A percentile compares a stretch with the other conserved stretches of the same genome.
Evolutionary conservation across 2,888 invertebrate genomes (phyloP).

Genomic region (Drosophila longiperda): DNA sequence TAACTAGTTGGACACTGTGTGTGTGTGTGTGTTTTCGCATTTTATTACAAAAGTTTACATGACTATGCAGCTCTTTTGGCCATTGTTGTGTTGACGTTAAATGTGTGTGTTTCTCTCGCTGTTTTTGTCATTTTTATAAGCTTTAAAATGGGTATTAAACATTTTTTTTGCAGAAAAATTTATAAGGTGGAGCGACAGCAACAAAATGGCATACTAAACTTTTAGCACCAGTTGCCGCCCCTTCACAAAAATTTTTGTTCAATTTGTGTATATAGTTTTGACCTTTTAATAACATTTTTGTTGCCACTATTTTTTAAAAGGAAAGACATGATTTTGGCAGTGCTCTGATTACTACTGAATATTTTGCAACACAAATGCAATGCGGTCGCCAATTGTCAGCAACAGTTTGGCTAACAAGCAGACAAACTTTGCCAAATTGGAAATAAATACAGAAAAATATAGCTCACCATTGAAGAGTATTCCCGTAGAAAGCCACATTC

Average conservation of each 20-base stretch:
- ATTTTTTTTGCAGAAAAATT: slow-evolving; percentile 57
- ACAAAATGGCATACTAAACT: slow-evolving; percentile 27
- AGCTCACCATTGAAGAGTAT: not conserved
- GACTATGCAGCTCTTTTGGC: slow-evolving; percentile 58
- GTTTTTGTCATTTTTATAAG: slow-evolving; percentile 73
- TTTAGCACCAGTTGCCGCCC: not conserved
- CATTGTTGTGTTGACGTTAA: slow-evolving; percentile 53
- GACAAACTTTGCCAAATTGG: slow-evolving; percentile 9
- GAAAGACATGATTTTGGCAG: slow-evolving; percentile 16
- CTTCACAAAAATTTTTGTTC: slow-evolving; percentile 19
- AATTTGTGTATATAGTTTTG: slow-evolving; percentile 42
- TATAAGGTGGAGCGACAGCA: slow-evolving; percentile 50
- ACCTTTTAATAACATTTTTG: slow-evolving; percentile 41
- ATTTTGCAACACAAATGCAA: slow-evolving; percentile 26
- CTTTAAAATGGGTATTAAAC: slow-evolving; percentile 49
- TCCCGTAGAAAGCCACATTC: slow-evolving; percentile 11
- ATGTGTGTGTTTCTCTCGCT: slow-evolving; percentile 19
- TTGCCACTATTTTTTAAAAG: slow-evolving; percentile 21
- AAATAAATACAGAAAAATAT: slow-evolving; percentile 8
- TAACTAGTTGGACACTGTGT: slow-evolving; percentile 1
- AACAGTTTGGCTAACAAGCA: slow-evolving; percentile 36
- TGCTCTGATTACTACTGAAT: slow-evolving; percentile 24
- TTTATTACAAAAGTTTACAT: slow-evolving; percentile 78
- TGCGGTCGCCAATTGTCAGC: slow-evolving; percentile 55
- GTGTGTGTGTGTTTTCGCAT: slow-evolving; percentile 51